Percentiles rank a stretch among this genome's conserved stretches.
These are phyloP conservation scores for Lagocephalus sceleratus DNA, from an alignment of 2,797 vertebrate species.

Conservation along the genomic window DNA sequence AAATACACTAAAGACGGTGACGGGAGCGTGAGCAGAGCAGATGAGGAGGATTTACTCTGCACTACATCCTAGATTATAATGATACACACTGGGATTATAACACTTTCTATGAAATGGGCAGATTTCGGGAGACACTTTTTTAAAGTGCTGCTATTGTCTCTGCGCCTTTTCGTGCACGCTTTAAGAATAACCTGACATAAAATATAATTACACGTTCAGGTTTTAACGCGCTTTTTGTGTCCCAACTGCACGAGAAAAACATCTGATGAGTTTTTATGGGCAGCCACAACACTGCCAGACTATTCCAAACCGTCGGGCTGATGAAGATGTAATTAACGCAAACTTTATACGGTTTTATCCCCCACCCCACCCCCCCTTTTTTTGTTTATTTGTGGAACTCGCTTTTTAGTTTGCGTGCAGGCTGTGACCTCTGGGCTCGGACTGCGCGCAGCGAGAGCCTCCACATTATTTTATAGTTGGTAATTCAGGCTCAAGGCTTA, in stretches of 20 bases:
- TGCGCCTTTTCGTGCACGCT: not conserved
- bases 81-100: slow-evolving; percentile 44
- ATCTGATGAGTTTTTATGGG: slow-evolving; percentile 27
- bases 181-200: slow-evolving; percentile 6
- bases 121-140: slow-evolving; percentile 20
- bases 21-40: slow-evolving; percentile 17
- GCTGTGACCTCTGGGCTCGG: slow-evolving; percentile 13
- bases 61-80: slow-evolving; percentile 44
- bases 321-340: slow-evolving; percentile 3
- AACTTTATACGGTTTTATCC: not conserved
- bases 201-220: slow-evolving; percentile 5
- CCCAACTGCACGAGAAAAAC: slow-evolving; percentile 19
- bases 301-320: not conserved
- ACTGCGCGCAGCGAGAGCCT: slow-evolving; percentile 20
- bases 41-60: slow-evolving; percentile 42
- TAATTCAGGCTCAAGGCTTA: slow-evolving; percentile 51
- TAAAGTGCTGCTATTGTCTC: slow-evolving; percentile 10
- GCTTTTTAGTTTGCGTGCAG: slow-evolving; percentile 5
- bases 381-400: slow-evolving; percentile 4
- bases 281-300: slow-evolving; percentile 13
- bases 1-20: slow-evolving; percentile 2
- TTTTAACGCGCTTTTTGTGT: slow-evolving; percentile 2
- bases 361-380: too few relatives aligned
- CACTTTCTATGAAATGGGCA: slow-evolving; percentile 29
- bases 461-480: slow-evolving; percentile 54